Conservation (phyloP, 2,113 vertebrate genomes). For the Silurus asotus region DNA sequence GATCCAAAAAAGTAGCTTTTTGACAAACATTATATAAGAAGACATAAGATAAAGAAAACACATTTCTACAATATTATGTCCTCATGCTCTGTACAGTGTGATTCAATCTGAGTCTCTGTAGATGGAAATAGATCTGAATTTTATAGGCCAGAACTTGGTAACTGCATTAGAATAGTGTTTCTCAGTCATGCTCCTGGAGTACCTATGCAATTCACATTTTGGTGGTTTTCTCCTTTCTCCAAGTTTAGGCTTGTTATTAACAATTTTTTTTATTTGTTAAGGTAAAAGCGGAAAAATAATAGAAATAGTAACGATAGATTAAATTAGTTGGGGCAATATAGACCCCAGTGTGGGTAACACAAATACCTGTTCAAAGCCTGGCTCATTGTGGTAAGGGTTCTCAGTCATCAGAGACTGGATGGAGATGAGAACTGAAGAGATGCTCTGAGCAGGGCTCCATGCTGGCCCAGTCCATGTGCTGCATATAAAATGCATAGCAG, state of each 20-base stretch:
- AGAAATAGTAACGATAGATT: not conserved
- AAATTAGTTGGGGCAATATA: not conserved
- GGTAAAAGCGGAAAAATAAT: not conserved
- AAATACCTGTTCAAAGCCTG: constrained; percentile 94
- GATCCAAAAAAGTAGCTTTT: not conserved
- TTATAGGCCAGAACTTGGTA: not conserved
- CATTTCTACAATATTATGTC: not conserved
- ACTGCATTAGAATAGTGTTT: not conserved
- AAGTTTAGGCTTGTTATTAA: not conserved
- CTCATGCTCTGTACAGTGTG: not conserved
- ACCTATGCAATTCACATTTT: not conserved
- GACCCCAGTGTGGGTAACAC: not conserved
- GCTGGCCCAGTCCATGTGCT: constrained; percentile 98
- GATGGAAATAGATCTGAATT: not conserved
- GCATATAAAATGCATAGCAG: constrained; percentile 28
- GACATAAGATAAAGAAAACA: not conserved
- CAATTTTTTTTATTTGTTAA: not conserved
- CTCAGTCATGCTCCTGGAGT: not conserved
- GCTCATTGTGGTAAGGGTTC: constrained; percentile 98
- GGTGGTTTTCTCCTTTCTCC: not conserved
- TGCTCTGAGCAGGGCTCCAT: constrained; percentile 97
- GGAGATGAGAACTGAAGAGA: constrained; percentile 97
- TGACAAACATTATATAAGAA: not conserved
- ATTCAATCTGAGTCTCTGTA: too few relatives aligned
- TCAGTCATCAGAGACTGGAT: constrained; percentile 99